Conservation (phyloP, 1,140 invertebrate genomes). For the Drosophila ambigua region DNA sequence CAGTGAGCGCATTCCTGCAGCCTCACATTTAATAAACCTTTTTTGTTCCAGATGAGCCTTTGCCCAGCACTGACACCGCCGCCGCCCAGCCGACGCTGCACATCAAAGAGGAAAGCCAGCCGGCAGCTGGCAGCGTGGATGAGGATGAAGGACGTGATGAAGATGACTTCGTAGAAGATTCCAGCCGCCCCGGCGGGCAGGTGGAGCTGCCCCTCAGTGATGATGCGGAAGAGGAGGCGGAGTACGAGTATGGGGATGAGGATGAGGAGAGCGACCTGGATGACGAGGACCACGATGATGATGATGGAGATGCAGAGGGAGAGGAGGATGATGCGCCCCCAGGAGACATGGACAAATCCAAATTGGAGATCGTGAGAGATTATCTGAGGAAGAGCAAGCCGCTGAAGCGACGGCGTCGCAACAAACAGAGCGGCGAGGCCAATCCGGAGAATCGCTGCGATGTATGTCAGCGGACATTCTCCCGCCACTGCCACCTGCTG, state of each 20-base stretch:
- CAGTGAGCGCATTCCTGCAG: no score
- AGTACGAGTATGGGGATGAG: constrained; percentile 17
- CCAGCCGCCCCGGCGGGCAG: neutral
- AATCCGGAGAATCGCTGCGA: constrained; percentile 77
- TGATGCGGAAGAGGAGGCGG: constrained; percentile 35
- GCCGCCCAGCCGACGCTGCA: constrained; percentile 9
- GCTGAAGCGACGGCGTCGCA: constrained; percentile 42
- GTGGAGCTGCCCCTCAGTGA: constrained; percentile 37
- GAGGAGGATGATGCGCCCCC: constrained; percentile 26
- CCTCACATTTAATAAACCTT: neutral
- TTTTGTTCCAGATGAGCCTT: constrained; percentile 36
- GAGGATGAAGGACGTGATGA: constrained; percentile 19
- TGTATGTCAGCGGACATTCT: constrained; percentile 73
- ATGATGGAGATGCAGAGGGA: constrained; percentile 28
- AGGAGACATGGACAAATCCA: constrained; percentile 4
- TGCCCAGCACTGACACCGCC: constrained; percentile 31
- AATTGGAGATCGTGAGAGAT: constrained; percentile 47
- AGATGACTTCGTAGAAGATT: constrained; percentile 15
- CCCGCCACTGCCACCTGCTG: constrained; percentile 73
- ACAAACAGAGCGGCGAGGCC: constrained; percentile 37
- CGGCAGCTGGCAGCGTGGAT: constrained; percentile 18
- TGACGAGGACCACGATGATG: constrained; percentile 38
- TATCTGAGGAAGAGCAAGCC: constrained; percentile 32
- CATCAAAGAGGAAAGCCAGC: constrained; percentile 57
- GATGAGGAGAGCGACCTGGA: constrained; percentile 47